These are phyloP conservation scores for Isaurus tuberculatus DNA, from an alignment of 92 coral and sea anemone species.

Conservation along the genomic window DNA sequence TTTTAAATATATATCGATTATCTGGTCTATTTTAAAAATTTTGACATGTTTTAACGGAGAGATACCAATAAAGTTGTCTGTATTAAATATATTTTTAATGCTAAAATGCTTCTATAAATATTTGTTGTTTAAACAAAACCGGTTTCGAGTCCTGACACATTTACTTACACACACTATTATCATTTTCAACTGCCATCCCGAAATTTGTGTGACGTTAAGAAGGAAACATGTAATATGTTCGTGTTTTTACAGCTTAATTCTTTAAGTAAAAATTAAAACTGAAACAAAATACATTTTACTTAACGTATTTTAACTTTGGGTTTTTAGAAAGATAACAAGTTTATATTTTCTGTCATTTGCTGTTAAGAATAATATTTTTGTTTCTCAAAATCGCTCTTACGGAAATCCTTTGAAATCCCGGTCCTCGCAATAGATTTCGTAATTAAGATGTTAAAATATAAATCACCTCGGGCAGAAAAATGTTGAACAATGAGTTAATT, in stretches of 20 bases:
- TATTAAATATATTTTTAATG: too few species aligned
- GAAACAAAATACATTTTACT: too few species aligned
- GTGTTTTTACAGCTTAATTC: not conserved
- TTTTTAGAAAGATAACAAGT: not conserved
- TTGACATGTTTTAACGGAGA: too few species aligned
- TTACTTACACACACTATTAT: not conserved
- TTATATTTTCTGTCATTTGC: not conserved
- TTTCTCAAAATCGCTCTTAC: not conserved
- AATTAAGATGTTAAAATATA: not conserved
- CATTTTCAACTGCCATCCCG: not conserved
- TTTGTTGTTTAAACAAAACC: not conserved
- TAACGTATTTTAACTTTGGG: not conserved
- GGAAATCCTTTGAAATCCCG: not conserved
- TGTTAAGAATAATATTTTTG: not conserved
- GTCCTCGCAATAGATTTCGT: not conserved
- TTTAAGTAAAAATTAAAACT: not conserved
- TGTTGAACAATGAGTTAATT: conserved; percentile 6
- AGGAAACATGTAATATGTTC: not conserved
- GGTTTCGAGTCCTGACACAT: not conserved
- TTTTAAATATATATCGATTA: too few species aligned
- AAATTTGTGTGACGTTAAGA: too few species aligned
- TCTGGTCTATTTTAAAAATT: too few species aligned
- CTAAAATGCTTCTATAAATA: not conserved
- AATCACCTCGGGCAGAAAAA: not conserved
- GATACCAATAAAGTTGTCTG: too few species aligned